These are phyloP conservation scores for Dasyprocta punctata DNA, from an alignment of 2,113 vertebrate genomes.

Conservation along the genomic window DNA sequence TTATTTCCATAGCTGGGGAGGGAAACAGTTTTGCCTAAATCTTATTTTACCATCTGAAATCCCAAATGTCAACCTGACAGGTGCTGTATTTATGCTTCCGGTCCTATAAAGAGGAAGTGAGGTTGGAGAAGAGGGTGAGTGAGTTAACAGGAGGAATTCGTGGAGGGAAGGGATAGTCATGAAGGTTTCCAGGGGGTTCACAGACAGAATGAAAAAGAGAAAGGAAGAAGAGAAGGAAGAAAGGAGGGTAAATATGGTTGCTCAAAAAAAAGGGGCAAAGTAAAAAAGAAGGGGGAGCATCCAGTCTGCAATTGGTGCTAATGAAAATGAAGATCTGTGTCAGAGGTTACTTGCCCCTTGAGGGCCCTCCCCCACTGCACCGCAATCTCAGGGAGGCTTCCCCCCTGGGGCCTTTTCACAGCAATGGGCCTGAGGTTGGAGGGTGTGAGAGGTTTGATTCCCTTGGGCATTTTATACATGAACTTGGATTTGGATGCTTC, in stretches of 20 bases:
- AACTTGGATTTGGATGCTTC: not conserved
- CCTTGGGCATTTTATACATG: not conserved
- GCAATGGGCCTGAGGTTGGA: accelerated
- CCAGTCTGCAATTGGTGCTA: accelerated
- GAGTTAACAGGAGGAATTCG: conserved; percentile 25
- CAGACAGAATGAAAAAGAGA: not conserved
- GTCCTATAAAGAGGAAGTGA: not conserved
- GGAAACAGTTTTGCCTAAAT: not conserved
- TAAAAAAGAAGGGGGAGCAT: not conserved
- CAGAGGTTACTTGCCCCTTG: accelerated
- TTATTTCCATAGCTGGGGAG: not conserved
- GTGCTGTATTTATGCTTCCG: not conserved
- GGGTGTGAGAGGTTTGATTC: not conserved
- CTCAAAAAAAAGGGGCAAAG: not conserved
- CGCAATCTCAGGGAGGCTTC: not conserved
- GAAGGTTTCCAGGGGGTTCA: not conserved
- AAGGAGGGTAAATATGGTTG: no score
- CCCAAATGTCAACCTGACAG: conserved; percentile 22
- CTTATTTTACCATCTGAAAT: not conserved
- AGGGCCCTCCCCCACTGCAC: accelerated
- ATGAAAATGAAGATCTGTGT: not conserved
- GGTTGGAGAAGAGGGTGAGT: not conserved
- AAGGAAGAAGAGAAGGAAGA: not conserved
- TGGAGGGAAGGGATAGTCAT: not conserved
- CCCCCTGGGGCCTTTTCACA: not conserved